Evolutionary conservation across 2,113 vertebrate genomes (phyloP).

Genomic region (Brachyhypopomus occidentalis): DNA sequence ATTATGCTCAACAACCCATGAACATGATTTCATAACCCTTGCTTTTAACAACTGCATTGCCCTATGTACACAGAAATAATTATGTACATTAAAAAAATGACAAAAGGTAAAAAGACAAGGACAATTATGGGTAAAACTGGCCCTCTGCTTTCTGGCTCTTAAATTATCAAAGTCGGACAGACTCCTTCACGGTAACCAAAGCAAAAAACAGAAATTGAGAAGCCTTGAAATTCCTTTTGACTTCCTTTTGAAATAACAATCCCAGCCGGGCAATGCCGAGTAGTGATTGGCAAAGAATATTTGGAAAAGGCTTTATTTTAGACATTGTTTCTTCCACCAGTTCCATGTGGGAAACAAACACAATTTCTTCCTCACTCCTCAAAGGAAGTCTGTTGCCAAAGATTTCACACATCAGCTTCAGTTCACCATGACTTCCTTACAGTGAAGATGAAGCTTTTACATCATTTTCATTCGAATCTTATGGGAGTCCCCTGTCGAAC

Average conservation of each 20-base stretch:
- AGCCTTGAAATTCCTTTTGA: slow-evolving; percentile 58
- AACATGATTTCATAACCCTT: slow-evolving; percentile 55
- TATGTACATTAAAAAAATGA: slow-evolving; percentile 71
- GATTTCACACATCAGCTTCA: slow-evolving; percentile 33
- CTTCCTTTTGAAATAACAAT: slow-evolving; percentile 63
- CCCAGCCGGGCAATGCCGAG: slow-evolving; percentile 63
- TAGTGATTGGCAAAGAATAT: slow-evolving; percentile 37
- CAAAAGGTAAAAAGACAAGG: slow-evolving; percentile 55
- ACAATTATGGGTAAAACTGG: slow-evolving; percentile 66
- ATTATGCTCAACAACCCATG: slow-evolving; percentile 68
- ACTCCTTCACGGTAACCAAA: slow-evolving; percentile 57
- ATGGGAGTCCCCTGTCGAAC: slow-evolving; percentile 83
- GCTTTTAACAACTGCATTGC: slow-evolving; percentile 58
- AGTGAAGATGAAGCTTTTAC: slow-evolving; percentile 67
- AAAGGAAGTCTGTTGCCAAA: slow-evolving; percentile 33
- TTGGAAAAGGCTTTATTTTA: slow-evolving; percentile 62
- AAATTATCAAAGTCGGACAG: slow-evolving; percentile 33
- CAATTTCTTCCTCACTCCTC: slow-evolving; percentile 11
- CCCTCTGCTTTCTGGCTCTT: slow-evolving; percentile 54
- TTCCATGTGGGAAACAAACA: slow-evolving; percentile 10
- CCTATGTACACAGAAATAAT: slow-evolving; percentile 71
- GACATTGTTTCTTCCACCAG: slow-evolving; percentile 40
- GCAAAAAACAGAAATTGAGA: slow-evolving; percentile 67
- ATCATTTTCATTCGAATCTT: slow-evolving; percentile 99
- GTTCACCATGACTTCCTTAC: slow-evolving; percentile 20